A percentile compares a stretch with the other conserved stretches of the same genome.
These are phyloP conservation scores for Melolontha melolontha DNA, from an alignment of 2,888 invertebrate species.

Conservation along the genomic window DNA sequence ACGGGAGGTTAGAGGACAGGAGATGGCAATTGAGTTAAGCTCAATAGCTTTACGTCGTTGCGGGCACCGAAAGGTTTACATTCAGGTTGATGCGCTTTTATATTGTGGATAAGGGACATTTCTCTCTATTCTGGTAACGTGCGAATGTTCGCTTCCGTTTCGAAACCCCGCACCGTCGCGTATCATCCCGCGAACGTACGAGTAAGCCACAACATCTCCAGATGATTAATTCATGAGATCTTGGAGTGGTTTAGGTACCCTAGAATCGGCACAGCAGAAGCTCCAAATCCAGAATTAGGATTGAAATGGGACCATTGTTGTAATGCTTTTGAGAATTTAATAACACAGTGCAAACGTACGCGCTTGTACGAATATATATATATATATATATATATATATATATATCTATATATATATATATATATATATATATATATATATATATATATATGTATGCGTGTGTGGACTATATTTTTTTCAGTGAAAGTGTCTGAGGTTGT, in stretches of 20 bases:
- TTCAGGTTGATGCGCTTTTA: too few species aligned
- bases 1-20: too few species aligned
- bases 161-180: neutral
- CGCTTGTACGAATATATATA: too few species aligned
- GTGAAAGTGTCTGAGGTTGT: constrained; percentile 10
- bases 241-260: constrained; percentile 61
- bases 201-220: constrained; percentile 63
- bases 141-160: neutral
- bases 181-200: constrained; percentile 47
- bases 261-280: constrained; percentile 50
- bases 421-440: too few species aligned
- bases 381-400: too few species aligned
- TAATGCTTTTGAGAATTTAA: constrained; percentile 27
- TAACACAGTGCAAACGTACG: neutral
- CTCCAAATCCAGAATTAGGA: constrained; percentile 64
- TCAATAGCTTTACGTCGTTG: too few species aligned
- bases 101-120: too few species aligned
- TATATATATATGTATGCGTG: too few species aligned
- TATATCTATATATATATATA: too few species aligned
- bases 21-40: too few species aligned
- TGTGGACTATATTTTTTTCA: neutral
- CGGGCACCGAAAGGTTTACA: too few species aligned
- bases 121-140: too few species aligned
- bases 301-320: constrained; percentile 54
- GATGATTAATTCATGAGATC: constrained; percentile 64